Percentiles rank a stretch among this genome's conserved stretches.
phyloP scores from a whole-genome alignment of 2,888 invertebrate species.

The Dasysyrphus albostriatus region DNA sequence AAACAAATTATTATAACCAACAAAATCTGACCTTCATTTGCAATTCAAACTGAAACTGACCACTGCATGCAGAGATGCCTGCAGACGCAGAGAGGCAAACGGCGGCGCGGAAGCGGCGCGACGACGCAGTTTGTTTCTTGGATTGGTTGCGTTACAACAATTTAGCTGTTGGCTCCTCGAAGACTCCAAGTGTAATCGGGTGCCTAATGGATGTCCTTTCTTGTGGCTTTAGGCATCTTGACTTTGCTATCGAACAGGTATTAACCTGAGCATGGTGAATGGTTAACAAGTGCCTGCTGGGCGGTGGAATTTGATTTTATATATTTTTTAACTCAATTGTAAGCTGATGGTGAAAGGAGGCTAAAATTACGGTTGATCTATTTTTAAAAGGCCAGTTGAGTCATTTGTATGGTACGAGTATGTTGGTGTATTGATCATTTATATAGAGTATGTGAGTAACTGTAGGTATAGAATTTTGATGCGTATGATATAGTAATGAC shows the following conservation, averaged over 20 bases:
- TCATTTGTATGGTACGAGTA: slow-evolving; percentile 3
- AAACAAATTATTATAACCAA: slow-evolving; percentile 73
- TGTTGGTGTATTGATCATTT: background rate
- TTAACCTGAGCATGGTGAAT: slow-evolving; percentile 51
- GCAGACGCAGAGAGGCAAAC: background rate
- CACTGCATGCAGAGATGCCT: background rate
- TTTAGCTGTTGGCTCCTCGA: slow-evolving; percentile 3
- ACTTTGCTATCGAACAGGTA: slow-evolving; percentile 62
- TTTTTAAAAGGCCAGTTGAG: slow-evolving; percentile 20
- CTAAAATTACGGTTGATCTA: slow-evolving; percentile 42
- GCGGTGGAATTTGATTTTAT: slow-evolving; percentile 42
- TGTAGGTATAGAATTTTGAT: no score
- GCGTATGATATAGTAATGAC: no score
- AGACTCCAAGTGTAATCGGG: slow-evolving; percentile 42
- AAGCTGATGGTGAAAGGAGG: slow-evolving; percentile 57
- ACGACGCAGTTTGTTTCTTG: slow-evolving; percentile 13
- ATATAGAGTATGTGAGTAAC: background rate
- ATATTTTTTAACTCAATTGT: background rate
- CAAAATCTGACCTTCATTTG: slow-evolving; percentile 73
- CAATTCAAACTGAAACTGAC: background rate
- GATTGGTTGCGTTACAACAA: slow-evolving; percentile 39
- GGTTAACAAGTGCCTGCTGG: slow-evolving; percentile 63
- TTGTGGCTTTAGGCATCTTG: slow-evolving; percentile 64
- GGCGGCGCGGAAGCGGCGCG: no score
- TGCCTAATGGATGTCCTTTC: slow-evolving; percentile 73